A percentile compares a stretch with the other conserved stretches of the same genome.
phyloP scores from a whole-genome alignment of 2,113 vertebrate genomes.

The Podilymbus podiceps region DNA sequence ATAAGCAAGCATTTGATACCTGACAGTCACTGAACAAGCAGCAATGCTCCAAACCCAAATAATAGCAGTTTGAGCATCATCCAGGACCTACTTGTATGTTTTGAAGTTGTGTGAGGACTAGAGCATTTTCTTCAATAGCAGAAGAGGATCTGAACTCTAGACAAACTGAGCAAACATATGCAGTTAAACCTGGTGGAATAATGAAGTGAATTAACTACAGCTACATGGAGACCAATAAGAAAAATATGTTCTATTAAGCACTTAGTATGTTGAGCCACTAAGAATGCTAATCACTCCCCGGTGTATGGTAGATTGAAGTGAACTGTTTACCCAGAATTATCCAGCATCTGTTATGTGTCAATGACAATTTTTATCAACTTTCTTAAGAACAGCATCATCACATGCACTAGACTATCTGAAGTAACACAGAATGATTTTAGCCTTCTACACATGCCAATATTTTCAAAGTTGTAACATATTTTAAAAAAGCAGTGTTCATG shows the following conservation, averaged over 20 bases:
- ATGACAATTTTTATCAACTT: not conserved
- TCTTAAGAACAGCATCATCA: not conserved
- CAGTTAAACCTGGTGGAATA: not conserved
- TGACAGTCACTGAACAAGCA: not conserved
- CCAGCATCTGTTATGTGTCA: not conserved
- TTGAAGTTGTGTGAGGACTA: not conserved
- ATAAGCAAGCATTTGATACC: not conserved
- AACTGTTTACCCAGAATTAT: not conserved
- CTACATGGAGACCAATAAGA: not conserved
- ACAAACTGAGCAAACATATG: not conserved
- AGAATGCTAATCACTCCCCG: not conserved
- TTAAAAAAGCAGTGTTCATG: not conserved
- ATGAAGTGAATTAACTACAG: not conserved
- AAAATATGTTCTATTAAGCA: not conserved
- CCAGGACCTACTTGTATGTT: not conserved
- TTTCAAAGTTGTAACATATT: not conserved
- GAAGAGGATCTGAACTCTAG: not conserved
- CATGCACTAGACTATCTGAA: not conserved
- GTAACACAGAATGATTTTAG: not conserved
- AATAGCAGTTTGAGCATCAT: not conserved
- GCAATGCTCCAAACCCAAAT: not conserved
- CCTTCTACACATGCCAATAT: not conserved
- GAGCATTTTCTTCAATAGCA: not conserved
- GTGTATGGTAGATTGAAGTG: not conserved
- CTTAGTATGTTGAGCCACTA: not conserved